Percentiles rank a stretch among this genome's conserved stretches.
These are phyloP conservation scores for Anomalospiza imberbis DNA, from an alignment of 2,797 vertebrate species.

Conservation along the genomic window DNA sequence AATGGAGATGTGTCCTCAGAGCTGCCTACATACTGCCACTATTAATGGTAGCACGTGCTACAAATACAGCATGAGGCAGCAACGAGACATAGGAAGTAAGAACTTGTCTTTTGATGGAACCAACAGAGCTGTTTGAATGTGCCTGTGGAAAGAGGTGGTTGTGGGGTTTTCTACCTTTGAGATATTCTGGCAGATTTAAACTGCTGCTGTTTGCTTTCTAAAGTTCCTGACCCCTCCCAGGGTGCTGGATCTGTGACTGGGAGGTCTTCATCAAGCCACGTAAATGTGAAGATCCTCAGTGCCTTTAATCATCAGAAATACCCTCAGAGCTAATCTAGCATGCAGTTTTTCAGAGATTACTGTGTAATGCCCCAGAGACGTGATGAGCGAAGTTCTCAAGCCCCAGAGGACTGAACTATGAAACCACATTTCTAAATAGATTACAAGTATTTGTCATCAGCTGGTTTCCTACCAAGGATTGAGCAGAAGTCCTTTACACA, in stretches of 20 bases:
- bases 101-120: neutral
- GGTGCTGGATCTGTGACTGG: neutral
- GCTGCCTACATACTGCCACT: neutral
- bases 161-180: neutral
- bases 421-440: constrained; percentile 12
- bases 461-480: neutral
- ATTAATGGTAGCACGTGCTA: neutral
- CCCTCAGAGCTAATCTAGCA: neutral
- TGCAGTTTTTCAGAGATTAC: neutral
- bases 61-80: neutral
- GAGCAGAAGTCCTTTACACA: neutral
- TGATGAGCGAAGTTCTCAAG: neutral
- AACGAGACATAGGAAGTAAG: neutral
- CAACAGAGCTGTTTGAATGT: neutral
- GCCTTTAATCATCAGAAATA: neutral
- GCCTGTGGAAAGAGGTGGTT: neutral
- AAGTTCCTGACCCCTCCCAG: neutral
- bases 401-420: neutral
- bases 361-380: neutral
- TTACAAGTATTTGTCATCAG: neutral
- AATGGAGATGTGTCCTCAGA: neutral
- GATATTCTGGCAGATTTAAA: neutral
- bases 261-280: neutral
- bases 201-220: neutral
- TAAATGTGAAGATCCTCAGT: neutral